Percentiles rank a stretch among this genome's conserved stretches.
phyloP scores from a whole-genome alignment of 2,113 vertebrate genomes.

The Alligator mississippiensis region DNA sequence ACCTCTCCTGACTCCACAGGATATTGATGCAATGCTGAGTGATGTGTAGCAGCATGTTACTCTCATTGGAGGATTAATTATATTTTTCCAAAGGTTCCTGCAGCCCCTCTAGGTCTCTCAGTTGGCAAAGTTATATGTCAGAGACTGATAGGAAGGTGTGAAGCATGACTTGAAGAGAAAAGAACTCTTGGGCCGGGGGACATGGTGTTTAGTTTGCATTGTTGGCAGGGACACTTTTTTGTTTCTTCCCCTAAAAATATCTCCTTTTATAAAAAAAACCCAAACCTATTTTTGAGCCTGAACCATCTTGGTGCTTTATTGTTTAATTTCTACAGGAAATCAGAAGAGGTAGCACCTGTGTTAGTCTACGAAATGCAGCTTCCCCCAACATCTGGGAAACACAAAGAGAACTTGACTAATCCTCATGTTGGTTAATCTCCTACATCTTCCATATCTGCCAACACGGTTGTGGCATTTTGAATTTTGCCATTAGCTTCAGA shows the following conservation, averaged over 20 bases:
- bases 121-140: constrained; percentile 9
- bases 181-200: background rate
- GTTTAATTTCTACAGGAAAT: constrained; percentile 44
- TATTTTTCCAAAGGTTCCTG: constrained; percentile 32
- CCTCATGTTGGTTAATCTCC: background rate
- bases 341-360: constrained; percentile 40
- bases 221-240: background rate
- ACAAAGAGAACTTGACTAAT: background rate
- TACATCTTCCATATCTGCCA: background rate
- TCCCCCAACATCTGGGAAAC: background rate
- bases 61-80: constrained; percentile 48
- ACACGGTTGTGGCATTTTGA: background rate
- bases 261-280: background rate
- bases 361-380: background rate
- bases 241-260: constrained; percentile 28
- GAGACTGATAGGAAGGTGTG: constrained; percentile 55
- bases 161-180: background rate
- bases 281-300: constrained; percentile 3
- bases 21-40: constrained; percentile 44
- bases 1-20: constrained; percentile 46
- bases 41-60: constrained; percentile 44
- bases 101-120: constrained; percentile 51
- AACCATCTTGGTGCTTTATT: constrained; percentile 29
- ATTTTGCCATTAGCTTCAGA: background rate
- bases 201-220: background rate